A percentile compares a stretch with the other conserved stretches of the same genome.
Conservation (phyloP, 2,797 vertebrate species). For the Sebastes cheni region DNA sequence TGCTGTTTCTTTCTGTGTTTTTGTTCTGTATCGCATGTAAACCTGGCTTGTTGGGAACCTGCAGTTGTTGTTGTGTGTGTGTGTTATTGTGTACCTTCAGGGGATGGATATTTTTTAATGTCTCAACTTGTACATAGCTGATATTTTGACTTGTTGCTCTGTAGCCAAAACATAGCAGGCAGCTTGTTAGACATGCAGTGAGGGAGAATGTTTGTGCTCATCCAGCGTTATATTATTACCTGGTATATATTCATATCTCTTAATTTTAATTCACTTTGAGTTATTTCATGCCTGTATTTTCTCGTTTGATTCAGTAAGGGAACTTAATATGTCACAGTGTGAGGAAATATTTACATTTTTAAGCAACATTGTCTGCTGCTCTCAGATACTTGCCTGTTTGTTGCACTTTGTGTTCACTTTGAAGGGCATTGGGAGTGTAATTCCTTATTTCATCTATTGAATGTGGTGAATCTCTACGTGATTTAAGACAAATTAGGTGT, state of each 20-base stretch:
- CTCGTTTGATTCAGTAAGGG: neutral
- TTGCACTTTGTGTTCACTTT: neutral
- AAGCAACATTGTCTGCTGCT: neutral
- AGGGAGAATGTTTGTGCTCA: neutral
- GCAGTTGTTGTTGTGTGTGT: neutral
- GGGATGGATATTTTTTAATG: conserved; percentile 34
- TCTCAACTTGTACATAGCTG: conserved; percentile 11
- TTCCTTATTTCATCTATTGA: neutral
- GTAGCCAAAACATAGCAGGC: conserved; percentile 45
- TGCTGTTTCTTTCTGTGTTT: neutral
- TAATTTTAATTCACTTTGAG: neutral
- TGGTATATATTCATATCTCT: neutral
- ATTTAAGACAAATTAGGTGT: neutral
- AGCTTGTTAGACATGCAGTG: conserved; percentile 4
- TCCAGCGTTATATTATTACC: neutral
- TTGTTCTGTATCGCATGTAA: neutral
- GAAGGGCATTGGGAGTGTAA: neutral
- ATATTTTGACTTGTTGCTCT: conserved; percentile 37
- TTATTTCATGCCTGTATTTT: neutral
- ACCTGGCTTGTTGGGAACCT: neutral
- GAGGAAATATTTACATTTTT: neutral
- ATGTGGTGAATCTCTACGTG: neutral
- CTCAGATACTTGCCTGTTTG: conserved; percentile 11
- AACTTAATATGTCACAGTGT: neutral
- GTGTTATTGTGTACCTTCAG: conserved; percentile 21